Base-by-base conservation (phyloP, 2,797 vertebrate genomes). In the Argentina silus region DNA sequence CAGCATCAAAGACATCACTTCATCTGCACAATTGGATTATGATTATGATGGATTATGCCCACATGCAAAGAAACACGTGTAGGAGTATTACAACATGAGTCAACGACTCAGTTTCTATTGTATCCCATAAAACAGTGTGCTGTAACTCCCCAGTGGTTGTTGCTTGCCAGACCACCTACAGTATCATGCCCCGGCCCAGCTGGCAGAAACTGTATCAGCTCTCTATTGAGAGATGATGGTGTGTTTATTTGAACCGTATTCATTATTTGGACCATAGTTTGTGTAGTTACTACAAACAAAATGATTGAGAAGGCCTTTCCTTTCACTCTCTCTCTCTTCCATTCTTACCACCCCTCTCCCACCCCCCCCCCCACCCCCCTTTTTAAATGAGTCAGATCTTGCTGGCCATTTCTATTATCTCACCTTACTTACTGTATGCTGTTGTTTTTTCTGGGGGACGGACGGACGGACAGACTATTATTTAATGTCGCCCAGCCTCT, bases 41-140 rank as follows among this genome's bases (percentile, higher is more conserved):
- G 69, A 69, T 60, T 45, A 43, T 65, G 23, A 36, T 21, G 67
- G 67, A 60, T 50, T 70, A 60, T 19, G 17, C 10, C 44, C 61
- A 23, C 45, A 50, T 64, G n/a, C 15, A 64, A 14, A 43, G 68
- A 44, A 15, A 27, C 14, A 67, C 36, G 14, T 51, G 65, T 53
- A n/a, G 65, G 21, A 42, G 21, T 67, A 36, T 21, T 7, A 53
- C n/a, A 36, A 69, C 42, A 15, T 10, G n/a, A n/a, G n/a, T n/a
- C n/a, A n/a, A n/a, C n/a, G 11, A 36, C 53, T 19, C 17, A 12
- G 15, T 5, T 56, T 10, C 23, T 23, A 50, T 2, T 36, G 42
- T 47, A 12, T 60, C 21, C 23, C 21, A 57, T 44, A 8, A 42
- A 9, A 15, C 50, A 51, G 12, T 51, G 50, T 51, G 12, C 12